Base-by-base conservation (phyloP, 2,113 vertebrate species). In the Ailuropoda melanoleuca region DNA sequence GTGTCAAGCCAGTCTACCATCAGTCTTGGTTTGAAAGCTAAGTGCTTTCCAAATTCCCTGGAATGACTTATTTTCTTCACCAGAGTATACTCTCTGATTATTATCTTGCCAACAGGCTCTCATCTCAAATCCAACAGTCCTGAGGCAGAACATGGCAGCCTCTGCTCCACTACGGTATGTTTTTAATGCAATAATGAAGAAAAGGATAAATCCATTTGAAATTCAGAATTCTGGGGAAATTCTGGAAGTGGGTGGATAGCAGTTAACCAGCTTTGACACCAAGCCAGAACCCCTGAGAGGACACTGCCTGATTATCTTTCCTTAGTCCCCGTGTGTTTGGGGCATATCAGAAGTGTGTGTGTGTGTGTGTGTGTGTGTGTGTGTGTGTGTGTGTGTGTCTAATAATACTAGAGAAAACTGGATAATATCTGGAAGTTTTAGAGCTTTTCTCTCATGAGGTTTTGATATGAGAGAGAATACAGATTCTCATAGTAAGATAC, bases 211-310 rank as follows among this genome's bases (percentile, higher is more conserved):
- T 97, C 34, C 18, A 13, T n/a, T 48, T 66, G 58, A 85, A 93
- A 90, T 39, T 90, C 39, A 31, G 26, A 85, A 66, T 90, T 72
- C 83, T 91, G 70, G 74, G 66, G 74, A 78, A 93, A 92, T 93
- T 92, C 58, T 82, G 43, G 46, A 89, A 31, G 88, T 83, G 66
- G 70, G 43, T 31, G 53, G 66, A 53, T 78, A 15, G 29, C 7
- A 50, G n/a, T 72, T 80, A 48, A 80, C 23, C 11, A 39, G 58
- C 21, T 21, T 62, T 83, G 82, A 78, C 53, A 29, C 19, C 3
- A 9, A 64, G 64, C 84, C 58, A 92, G 72, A 64, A 75, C 29
- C 64, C 46, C 93, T 89, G 58, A 26, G 24, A 60, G 39, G 24
- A 7, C n/a, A 75, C 74, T 58, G n/a, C 29, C 19, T 8, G 6